Evolutionary conservation across 64 coral and sea anemone genomes (phyloP), one percentile per base, ranked within the genome.

Genomic region (Montipora cactus): DNA sequence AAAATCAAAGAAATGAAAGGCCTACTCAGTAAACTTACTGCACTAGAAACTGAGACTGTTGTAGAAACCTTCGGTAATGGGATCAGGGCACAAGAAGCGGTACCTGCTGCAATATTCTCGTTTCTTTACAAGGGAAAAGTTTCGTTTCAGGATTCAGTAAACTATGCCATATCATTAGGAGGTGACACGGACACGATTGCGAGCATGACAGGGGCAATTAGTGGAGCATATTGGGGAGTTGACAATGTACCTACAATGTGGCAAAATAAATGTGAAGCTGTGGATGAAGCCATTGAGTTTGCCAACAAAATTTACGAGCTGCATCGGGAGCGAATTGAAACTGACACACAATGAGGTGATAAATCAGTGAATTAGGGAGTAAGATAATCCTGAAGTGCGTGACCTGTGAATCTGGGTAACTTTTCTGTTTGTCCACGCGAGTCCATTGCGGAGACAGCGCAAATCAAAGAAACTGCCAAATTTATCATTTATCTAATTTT

Each of bases 171-270:
- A 25, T 99, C 98, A 21, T 76, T 99, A 16, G 98, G 98, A 7
- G 98, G 98, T 15, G 98, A 99, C 59, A 99, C 98, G 18, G 98
- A 99, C 89, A 99, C 98, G 13, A 99, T 99, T 68, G 98, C 98
- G 19, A 96, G 98, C 47, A 99, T 99, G 98, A 59, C 98, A 5
- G 98, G 98, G 18, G 95, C 98, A 4, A 99, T 99, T 13, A 91
- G 80, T 87, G 98, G 98, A 7, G 98, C 98, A 23, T 99, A 96
- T 74, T 93, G 95, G 88, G 98, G 98, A 84, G 28, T 94, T 11
- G 85, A 94, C 10, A 15, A 78, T 8, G 92, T 99, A 10, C 92
- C 98, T 66, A 52, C 79, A 19, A 50, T 91, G 18, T 99, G 98
- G 95, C 66, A 55, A 51, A 81, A 84, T 73, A 96, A 87, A 89